Conservation (phyloP, 2,113 vertebrate genomes). For the Zapornia atra region DNA sequence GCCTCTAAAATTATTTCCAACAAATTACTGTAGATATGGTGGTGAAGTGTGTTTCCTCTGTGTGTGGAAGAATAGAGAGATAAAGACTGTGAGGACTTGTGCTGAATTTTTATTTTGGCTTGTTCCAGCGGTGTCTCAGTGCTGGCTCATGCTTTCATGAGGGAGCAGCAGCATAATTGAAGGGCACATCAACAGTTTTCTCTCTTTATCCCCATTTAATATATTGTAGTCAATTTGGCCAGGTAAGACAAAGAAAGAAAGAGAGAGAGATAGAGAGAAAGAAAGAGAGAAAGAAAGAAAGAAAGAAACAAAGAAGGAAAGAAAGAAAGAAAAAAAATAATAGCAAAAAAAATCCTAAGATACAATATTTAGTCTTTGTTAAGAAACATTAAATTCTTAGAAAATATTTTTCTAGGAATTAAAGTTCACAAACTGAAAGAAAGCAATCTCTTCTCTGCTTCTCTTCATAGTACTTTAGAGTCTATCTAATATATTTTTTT, state of each 20-base stretch:
- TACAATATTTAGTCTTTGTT: background rate
- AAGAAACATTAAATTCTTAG: background rate
- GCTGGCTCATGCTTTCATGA: background rate
- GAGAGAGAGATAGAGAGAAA: background rate
- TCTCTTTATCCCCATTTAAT: background rate
- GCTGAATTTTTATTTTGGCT: slow-evolving; percentile 4
- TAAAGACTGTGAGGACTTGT: background rate
- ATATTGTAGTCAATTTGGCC: background rate
- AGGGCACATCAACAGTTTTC: background rate
- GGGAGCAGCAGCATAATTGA: background rate
- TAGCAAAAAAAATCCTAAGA: background rate
- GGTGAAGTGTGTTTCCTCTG: background rate
- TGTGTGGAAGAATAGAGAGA: background rate
- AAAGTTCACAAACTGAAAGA: background rate
- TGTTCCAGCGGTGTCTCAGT: background rate
- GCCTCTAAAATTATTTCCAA: slow-evolving; percentile 16
- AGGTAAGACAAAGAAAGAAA: background rate
- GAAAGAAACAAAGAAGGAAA: background rate
- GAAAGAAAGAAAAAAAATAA: background rate
- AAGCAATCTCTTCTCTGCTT: background rate
- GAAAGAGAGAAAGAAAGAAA: background rate
- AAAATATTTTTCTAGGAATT: background rate
- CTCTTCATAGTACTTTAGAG: background rate
- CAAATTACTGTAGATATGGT: background rate
- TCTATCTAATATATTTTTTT: background rate